A percentile compares a stretch with the other conserved stretches of the same genome.
phyloP scores from a whole-genome alignment of 1,140 invertebrate genomes.

The Macrotrachela quadricornifera region DNA sequence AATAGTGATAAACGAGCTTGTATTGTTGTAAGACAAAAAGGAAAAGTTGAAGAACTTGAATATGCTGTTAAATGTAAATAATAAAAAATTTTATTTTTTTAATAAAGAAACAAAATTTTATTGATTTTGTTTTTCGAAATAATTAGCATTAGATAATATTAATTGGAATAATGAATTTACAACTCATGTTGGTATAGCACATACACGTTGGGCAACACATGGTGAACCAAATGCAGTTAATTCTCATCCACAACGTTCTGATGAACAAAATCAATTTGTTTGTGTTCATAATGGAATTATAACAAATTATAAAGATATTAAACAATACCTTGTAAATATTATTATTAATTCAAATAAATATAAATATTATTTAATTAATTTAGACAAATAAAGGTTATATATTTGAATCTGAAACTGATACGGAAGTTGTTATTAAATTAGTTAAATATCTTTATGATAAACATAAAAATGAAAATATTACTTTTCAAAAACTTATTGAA shows the following conservation, averaged over 20 bases:
- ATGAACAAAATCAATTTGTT: conserved; percentile 41
- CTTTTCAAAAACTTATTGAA: conserved; percentile 83
- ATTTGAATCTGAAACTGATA: conserved; percentile 95
- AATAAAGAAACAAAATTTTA: no score
- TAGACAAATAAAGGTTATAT: conserved; percentile 57
- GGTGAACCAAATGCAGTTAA: conserved; percentile 75
- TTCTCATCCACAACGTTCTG: conserved; percentile 87
- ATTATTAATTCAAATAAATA: background rate
- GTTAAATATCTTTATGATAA: conserved; percentile 73
- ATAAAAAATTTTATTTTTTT: no score
- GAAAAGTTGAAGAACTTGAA: conserved; percentile 6
- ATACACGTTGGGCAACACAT: conserved; percentile 98
- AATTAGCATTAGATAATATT: conserved; percentile 33
- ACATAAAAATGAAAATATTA: conserved; percentile 48
- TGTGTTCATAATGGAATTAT: conserved; percentile 97
- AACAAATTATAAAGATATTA: conserved; percentile 96
- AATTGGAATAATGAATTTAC: conserved; percentile 45
- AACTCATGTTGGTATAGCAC: conserved; percentile 81
- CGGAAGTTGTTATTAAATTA: conserved; percentile 91
- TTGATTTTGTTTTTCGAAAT: conserved; percentile 10
- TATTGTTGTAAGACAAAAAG: conserved; percentile 2
- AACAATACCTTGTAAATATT: conserved; percentile 51
- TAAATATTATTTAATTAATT: background rate
- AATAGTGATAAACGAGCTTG: background rate
- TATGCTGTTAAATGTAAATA: no score